These are phyloP conservation scores for Amphipyra tragopoginis DNA, from an alignment of 2,888 invertebrate species.

Conservation along the genomic window DNA sequence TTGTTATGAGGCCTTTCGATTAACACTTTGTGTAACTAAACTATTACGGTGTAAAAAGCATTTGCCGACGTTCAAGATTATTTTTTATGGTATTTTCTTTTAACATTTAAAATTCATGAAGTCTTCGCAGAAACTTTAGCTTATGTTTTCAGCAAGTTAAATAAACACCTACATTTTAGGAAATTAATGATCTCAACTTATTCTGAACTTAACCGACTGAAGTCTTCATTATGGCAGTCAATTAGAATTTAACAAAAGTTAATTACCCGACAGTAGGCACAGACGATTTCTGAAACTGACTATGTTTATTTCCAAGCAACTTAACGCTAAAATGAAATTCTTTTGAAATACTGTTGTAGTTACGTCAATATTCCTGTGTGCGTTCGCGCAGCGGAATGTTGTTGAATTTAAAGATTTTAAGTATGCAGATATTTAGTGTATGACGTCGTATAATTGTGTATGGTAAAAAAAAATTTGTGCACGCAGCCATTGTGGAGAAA, in stretches of 20 bases:
- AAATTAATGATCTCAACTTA: conserved; percentile 1
- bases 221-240: background rate
- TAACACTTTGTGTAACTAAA: conserved; percentile 13
- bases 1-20: conserved; percentile 18
- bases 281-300: background rate
- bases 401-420: too few relatives aligned
- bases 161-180: background rate
- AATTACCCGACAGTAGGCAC: too few relatives aligned
- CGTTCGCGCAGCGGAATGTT: too few relatives aligned
- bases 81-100: too few relatives aligned
- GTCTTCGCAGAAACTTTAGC: background rate
- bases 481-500: too few relatives aligned
- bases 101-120: too few relatives aligned
- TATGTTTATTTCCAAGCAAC: background rate
- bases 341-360: conserved; percentile 1
- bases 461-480: too few relatives aligned
- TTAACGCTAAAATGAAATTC: conserved; percentile 1
- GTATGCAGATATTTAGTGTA: too few relatives aligned
- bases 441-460: too few relatives aligned
- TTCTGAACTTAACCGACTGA: background rate
- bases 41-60: conserved; percentile 4
- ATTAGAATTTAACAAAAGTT: too few relatives aligned
- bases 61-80: background rate
- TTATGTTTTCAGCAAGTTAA: background rate
- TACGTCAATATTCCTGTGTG: conserved; percentile 5